Evolutionary conservation across 2,888 invertebrate genomes (phyloP), one percentile per base, ranked within the genome.

Genomic region (Pinctada fucata): DNA sequence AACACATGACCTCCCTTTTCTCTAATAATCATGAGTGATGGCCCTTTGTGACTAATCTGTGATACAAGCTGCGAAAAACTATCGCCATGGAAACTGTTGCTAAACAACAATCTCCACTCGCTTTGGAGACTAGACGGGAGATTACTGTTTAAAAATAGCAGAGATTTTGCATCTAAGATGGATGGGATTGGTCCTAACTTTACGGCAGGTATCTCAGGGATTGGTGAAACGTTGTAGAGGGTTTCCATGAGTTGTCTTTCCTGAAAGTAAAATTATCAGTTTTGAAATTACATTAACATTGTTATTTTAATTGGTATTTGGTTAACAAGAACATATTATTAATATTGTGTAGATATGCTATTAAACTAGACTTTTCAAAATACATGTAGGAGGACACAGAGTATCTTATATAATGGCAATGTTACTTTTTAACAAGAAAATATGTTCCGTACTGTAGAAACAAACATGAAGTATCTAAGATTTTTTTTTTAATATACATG

Each of bases 61-160:
- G 87, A 84, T 3, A 89, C 76, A 70, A 93, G 79, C 0, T 97
- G 95, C 0, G 91, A 84, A 83, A 93, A 98, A 76, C 97, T 97
- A 93, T 97, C 97, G 0, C 98, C 98, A 90, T 97, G 96, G 76
- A 86, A 74, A 63, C 75, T 75, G 79, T 88, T 90, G 79, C 85
- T 87, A 93, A 97, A 97, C 2, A 97, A 93, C 89, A 97, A 96
- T 87, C 97, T 94, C 97, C 97, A 98, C 91, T 96, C 95, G 84
- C 95, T 93, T 88, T 96, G 95, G 83, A 95, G 94, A 82, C 95
- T 95, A 80, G 94, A 94, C 0, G 97, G 97, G 75, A 98, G 93
- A 89, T 96, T 95, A 65, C 95, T 95, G 93, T 96, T 97, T 58
- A 97, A 93, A 70, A 84, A 88, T 3, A 88, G 79, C 3, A 92